These are phyloP conservation scores for Eublepharis macularius DNA, from an alignment of 2,113 vertebrate genomes.

Conservation along the genomic window DNA sequence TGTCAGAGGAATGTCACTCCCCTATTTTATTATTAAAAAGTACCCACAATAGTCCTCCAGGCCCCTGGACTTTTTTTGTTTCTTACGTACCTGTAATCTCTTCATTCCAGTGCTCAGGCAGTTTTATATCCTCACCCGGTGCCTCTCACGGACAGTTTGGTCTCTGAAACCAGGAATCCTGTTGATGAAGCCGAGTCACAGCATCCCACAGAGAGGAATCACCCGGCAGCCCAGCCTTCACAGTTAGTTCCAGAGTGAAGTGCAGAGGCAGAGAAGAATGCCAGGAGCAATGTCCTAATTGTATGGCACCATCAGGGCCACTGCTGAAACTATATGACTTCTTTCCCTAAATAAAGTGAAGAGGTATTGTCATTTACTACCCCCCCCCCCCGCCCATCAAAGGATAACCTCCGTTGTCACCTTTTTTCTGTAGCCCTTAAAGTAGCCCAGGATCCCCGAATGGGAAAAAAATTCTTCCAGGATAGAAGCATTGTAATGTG, in stretches of 20 bases:
- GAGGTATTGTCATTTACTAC: background rate
- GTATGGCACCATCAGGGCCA: background rate
- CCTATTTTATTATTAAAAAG: background rate
- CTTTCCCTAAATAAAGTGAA: background rate
- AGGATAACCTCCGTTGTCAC: background rate
- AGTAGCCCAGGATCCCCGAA: background rate
- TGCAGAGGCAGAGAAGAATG: constrained; percentile 29
- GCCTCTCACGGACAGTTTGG: background rate
- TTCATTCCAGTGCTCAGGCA: accelerated
- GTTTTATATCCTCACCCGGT: background rate
- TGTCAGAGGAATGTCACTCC: background rate
- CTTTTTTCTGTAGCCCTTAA: background rate
- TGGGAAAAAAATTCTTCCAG: background rate
- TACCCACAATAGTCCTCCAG: background rate
- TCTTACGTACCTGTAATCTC: background rate
- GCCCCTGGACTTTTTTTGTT: background rate
- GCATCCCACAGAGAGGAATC: background rate
- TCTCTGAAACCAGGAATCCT: background rate
- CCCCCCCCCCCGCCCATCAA: background rate
- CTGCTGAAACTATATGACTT: background rate
- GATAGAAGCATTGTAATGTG: constrained; percentile 17
- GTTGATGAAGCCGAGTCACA: background rate
- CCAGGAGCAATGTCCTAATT: constrained; percentile 8
- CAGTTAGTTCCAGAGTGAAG: constrained; percentile 15
- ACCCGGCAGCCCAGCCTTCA: constrained; percentile 3